Conservation (phyloP, 2,888 invertebrate species). For the Diarsia dahlii region DNA sequence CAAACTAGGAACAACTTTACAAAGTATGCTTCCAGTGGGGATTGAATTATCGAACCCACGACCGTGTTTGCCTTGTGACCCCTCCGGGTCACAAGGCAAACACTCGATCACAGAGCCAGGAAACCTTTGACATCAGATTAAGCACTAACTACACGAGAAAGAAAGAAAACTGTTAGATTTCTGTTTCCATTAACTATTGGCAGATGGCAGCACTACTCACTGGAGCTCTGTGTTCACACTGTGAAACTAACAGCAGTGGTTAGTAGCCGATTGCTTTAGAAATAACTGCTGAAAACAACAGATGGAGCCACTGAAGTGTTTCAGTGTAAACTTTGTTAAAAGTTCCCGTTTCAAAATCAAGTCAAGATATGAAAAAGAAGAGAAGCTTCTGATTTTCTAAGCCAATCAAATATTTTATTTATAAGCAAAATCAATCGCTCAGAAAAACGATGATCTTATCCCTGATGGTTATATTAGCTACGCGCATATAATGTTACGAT, state of each 20-base stretch:
- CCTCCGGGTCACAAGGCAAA: no score
- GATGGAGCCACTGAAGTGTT: constrained; percentile 36
- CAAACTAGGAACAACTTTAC: no score
- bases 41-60: no score
- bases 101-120: no score
- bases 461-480: neutral
- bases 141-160: no score
- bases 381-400: neutral
- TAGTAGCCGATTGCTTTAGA: neutral
- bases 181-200: neutral
- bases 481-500: no score
- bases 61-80: no score
- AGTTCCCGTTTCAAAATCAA: neutral
- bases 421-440: no score
- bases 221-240: neutral
- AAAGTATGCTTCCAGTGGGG: no score
- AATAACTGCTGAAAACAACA: constrained; percentile 19
- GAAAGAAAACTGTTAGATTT: neutral
- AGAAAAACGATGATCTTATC: neutral
- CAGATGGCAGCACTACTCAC: constrained; percentile 33
- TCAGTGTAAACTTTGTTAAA: neutral
- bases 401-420: neutral
- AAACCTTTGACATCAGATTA: no score
- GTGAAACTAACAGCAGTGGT: neutral
- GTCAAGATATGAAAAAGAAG: neutral